Evolutionary conservation across 2,888 invertebrate species (phyloP).

Genomic region (Escarpia spicata): DNA sequence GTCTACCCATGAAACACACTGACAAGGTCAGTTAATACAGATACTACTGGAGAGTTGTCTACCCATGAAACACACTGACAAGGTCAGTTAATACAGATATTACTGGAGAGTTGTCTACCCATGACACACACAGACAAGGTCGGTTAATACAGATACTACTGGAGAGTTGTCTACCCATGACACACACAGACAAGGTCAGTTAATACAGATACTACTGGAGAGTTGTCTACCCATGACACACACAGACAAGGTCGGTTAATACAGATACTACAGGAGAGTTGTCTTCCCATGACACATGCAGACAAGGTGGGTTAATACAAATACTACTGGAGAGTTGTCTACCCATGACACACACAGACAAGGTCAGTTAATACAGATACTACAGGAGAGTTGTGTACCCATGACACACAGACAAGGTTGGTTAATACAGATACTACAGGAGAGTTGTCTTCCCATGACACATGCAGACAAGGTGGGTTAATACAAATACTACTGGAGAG

Average conservation of each 20-base stretch:
- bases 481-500: not conserved
- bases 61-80: constrained; percentile 76
- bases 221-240: constrained; percentile 86
- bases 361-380: constrained; percentile 17
- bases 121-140: constrained; percentile 71
- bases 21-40: constrained; percentile 68
- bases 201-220: constrained; percentile 64
- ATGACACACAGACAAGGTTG: constrained; percentile 69
- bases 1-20: too few species aligned
- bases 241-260: constrained; percentile 24
- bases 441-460: constrained; percentile 80
- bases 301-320: constrained; percentile 22
- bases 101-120: constrained; percentile 80
- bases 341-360: constrained; percentile 75
- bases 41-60: constrained; percentile 91
- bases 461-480: constrained; percentile 66
- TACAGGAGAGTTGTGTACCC: constrained; percentile 75
- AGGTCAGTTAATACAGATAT: constrained; percentile 14
- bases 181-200: constrained; percentile 67
- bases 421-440: not conserved
- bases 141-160: not conserved
- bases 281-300: constrained; percentile 80
- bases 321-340: constrained; percentile 73
- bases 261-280: constrained; percentile 65
- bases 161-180: constrained; percentile 84